Conservation (phyloP, 2,888 invertebrate genomes). For the Pycnomerus fuliginosus region DNA sequence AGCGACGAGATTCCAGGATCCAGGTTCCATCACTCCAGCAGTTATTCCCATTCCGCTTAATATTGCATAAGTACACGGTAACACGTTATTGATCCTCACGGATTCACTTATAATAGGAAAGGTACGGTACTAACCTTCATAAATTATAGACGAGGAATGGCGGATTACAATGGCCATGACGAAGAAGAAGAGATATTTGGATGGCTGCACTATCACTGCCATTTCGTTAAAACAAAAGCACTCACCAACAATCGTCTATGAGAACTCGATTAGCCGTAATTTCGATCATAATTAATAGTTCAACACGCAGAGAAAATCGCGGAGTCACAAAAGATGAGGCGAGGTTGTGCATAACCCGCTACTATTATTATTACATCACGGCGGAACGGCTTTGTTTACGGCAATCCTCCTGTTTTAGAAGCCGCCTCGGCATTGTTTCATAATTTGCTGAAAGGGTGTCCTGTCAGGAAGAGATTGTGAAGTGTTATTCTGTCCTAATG, state of each 20-base stretch:
- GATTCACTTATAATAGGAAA: no score
- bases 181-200: conserved; percentile 11
- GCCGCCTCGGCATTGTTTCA: conserved; percentile 20
- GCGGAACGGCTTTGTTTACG: conserved; percentile 24
- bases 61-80: no score
- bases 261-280: conserved; percentile 1
- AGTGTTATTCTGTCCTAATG: conserved; percentile 19
- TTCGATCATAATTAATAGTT: conserved; percentile 10
- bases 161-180: conserved; percentile 7
- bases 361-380: conserved; percentile 23
- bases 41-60: no score
- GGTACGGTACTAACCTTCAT: conserved; percentile 12
- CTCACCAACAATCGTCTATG: conserved; percentile 1
- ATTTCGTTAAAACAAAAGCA: conserved; percentile 5
- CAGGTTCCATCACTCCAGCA: no score
- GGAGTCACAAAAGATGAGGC: conserved; percentile 15
- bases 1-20: no score
- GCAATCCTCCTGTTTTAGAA: conserved; percentile 17
- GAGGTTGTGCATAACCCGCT: conserved; percentile 9
- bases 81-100: no score
- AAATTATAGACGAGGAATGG: conserved; percentile 6
- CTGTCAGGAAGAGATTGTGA: conserved; percentile 17
- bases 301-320: conserved; percentile 13
- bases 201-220: conserved; percentile 11
- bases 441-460: conserved; percentile 18